A percentile compares a stretch with the other conserved stretches of the same genome.
phyloP scores from a whole-genome alignment of 1,140 invertebrate species.

The Odontomachus brunneus region DNA sequence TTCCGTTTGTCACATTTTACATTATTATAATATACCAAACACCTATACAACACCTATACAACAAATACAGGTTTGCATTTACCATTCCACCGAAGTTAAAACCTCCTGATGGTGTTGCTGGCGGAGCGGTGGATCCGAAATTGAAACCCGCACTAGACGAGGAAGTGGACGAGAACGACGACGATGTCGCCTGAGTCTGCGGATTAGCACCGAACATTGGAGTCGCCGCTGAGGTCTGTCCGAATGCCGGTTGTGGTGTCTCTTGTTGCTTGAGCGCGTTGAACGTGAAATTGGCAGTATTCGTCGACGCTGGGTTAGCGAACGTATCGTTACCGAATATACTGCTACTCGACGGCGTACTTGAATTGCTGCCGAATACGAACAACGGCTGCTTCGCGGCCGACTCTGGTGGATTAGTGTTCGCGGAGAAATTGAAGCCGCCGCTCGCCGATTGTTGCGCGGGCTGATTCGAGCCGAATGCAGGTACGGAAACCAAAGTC shows the following conservation, averaged over 20 bases:
- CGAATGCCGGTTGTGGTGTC: slow-evolving; percentile 68
- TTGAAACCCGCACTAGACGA: slow-evolving; percentile 74
- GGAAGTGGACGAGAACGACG: slow-evolving; percentile 68
- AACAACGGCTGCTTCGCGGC: slow-evolving; percentile 70
- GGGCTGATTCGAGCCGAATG: slow-evolving; percentile 70
- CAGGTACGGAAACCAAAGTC: slow-evolving; percentile 64
- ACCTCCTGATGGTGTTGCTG: slow-evolving; percentile 64
- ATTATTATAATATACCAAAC: neutral
- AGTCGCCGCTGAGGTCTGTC: slow-evolving; percentile 66
- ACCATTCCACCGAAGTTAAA: slow-evolving; percentile 79
- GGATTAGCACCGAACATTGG: slow-evolving; percentile 76
- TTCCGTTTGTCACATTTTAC: too few species aligned
- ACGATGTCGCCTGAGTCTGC: slow-evolving; percentile 63
- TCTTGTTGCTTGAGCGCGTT: slow-evolving; percentile 76
- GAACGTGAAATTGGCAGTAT: slow-evolving; percentile 74
- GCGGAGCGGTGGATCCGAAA: slow-evolving; percentile 74
- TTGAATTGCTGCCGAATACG: slow-evolving; percentile 61
- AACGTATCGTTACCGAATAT: slow-evolving; percentile 67
- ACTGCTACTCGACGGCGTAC: slow-evolving; percentile 50
- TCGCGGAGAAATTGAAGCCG: slow-evolving; percentile 72
- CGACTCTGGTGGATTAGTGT: slow-evolving; percentile 40
- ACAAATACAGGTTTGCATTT: slow-evolving; percentile 39
- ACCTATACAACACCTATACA: neutral
- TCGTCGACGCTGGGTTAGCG: slow-evolving; percentile 56
- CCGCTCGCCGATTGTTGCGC: slow-evolving; percentile 46